Percentiles rank a stretch among this genome's conserved stretches.
Conservation (phyloP, 2,888 invertebrate genomes). For the Diplazon laetatorius region DNA sequence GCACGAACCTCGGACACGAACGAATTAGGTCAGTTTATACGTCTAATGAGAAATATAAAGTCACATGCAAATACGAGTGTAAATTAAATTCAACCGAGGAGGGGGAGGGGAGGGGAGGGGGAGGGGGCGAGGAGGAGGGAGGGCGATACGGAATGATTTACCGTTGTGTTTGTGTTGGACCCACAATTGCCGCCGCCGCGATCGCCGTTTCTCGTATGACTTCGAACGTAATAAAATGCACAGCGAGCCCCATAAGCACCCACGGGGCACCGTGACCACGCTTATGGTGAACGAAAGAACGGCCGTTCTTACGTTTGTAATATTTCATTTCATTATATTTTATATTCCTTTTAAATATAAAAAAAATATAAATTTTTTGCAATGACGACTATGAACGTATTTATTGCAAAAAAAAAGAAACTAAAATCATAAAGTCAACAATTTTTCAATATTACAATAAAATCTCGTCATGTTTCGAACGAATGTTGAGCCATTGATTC, state of each 20-base stretch:
- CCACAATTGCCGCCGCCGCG: slow-evolving; percentile 18
- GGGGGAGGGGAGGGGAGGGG: slow-evolving; percentile 63
- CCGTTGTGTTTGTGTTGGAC: slow-evolving; percentile 75
- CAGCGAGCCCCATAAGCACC: slow-evolving; percentile 26
- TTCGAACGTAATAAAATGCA: slow-evolving; percentile 75
- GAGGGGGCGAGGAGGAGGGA: slow-evolving; percentile 55
- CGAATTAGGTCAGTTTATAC: slow-evolving; percentile 79
- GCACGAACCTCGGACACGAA: slow-evolving; percentile 50
- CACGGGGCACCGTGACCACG: slow-evolving; percentile 16
- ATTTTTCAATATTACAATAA: too few species aligned
- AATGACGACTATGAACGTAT: too few species aligned
- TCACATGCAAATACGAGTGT: slow-evolving; percentile 76
- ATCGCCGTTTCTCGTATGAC: slow-evolving; percentile 68
- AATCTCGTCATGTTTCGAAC: too few species aligned
- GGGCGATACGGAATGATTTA: slow-evolving; percentile 76
- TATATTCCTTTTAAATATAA: not conserved
- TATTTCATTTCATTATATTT: not conserved
- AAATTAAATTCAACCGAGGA: slow-evolving; percentile 77
- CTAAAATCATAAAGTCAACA: too few species aligned
- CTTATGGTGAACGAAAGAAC: not conserved
- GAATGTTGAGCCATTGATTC: too few species aligned
- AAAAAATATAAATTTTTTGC: too few species aligned
- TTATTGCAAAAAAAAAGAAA: too few species aligned
- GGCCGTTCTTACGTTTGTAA: too few species aligned
- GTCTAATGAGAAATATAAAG: slow-evolving; percentile 80